Percentiles rank a stretch among this genome's conserved stretches.
phyloP scores from a whole-genome alignment of 2,888 invertebrate genomes.

The Pteria penguin region DNA sequence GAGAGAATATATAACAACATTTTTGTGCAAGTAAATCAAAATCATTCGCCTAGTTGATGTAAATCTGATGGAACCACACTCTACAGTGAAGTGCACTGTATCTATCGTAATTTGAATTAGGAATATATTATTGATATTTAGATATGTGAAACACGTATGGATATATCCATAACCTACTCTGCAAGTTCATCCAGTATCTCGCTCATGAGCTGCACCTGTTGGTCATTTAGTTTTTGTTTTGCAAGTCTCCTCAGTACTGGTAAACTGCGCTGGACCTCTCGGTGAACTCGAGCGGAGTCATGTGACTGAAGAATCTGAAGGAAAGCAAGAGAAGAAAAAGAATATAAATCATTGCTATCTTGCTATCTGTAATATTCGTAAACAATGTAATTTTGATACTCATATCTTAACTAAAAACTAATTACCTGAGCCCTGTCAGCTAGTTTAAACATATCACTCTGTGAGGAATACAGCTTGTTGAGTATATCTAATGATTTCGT shows the following conservation, averaged over 20 bases:
- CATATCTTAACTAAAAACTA: neutral
- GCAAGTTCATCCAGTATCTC: slow-evolving; percentile 77
- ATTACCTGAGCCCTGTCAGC: slow-evolving; percentile 76
- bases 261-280: slow-evolving; percentile 75
- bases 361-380: no score
- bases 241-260: slow-evolving; percentile 74
- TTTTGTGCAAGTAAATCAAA: neutral
- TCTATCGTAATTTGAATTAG: no score
- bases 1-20: neutral
- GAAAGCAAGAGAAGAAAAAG: no score
- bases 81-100: no score
- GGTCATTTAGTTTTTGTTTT: slow-evolving; percentile 76
- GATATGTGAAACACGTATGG: no score
- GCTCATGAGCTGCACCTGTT: slow-evolving; percentile 77
- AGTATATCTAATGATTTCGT: slow-evolving; percentile 78
- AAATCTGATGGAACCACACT: no score
- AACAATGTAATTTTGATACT: neutral
- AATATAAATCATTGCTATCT: no score
- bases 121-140: no score
- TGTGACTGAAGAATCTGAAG: slow-evolving; percentile 76
- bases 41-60: no score
- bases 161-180: slow-evolving; percentile 65
- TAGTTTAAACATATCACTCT: slow-evolving; percentile 77
- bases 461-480: slow-evolving; percentile 78
- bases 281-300: slow-evolving; percentile 76